Evolutionary conservation across 2,888 invertebrate species (phyloP).

Genomic region (Drosophila seclusa): DNA sequence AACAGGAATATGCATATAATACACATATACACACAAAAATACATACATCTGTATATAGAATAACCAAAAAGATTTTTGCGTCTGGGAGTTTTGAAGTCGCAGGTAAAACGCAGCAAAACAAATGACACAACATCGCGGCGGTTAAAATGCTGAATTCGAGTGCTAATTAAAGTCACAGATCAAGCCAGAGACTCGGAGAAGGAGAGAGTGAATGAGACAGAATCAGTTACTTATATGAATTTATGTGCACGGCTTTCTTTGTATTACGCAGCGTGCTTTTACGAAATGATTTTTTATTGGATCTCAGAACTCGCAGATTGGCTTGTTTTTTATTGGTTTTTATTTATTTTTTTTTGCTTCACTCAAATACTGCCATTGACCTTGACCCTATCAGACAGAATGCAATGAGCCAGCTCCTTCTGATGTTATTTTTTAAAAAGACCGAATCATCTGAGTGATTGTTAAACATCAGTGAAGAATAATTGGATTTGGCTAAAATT

Average conservation of each 20-base stretch:
- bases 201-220: conserved; percentile 21
- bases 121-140: conserved; percentile 39
- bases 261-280: conserved; percentile 64
- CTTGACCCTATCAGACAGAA: conserved; percentile 69
- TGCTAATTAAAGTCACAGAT: conserved; percentile 71
- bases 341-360: background rate
- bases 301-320: conserved; percentile 37
- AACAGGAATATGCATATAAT: conserved; percentile 43
- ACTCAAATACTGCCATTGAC: conserved; percentile 41
- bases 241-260: conserved; percentile 74
- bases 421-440: conserved; percentile 44
- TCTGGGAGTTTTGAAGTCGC: conserved; percentile 45
- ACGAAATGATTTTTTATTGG: conserved; percentile 49
- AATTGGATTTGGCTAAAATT: conserved; percentile 75
- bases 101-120: conserved; percentile 58
- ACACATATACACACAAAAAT: background rate
- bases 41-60: conserved; percentile 20
- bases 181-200: conserved; percentile 7
- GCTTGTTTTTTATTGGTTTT: conserved; percentile 10
- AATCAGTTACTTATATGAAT: conserved; percentile 55
- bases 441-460: conserved; percentile 22
- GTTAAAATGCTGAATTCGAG: conserved; percentile 57
- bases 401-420: conserved; percentile 38
- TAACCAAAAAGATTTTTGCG: conserved; percentile 27
- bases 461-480: conserved; percentile 69